Conservation (phyloP, 2,113 vertebrate genomes). For the Pimephales promelas region DNA sequence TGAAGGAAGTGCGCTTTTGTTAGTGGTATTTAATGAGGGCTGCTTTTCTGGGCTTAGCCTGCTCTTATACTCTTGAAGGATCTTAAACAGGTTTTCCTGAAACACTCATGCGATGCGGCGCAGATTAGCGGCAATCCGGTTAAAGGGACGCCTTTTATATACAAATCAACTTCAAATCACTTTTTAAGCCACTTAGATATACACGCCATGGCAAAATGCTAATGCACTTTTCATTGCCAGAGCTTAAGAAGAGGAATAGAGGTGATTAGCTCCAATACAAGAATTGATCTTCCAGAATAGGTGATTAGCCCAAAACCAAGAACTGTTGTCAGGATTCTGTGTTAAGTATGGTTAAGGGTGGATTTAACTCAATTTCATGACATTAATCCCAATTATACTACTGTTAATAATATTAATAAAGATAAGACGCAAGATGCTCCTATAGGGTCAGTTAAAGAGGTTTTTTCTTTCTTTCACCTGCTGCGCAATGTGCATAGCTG, state of each 20-base stretch:
- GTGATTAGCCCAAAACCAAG: constrained; percentile 57
- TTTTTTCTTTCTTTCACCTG: constrained; percentile 12
- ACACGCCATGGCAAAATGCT: constrained; percentile 82
- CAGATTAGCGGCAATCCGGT: constrained; percentile 86
- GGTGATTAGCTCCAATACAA: constrained; percentile 71
- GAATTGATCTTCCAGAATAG: constrained; percentile 43
- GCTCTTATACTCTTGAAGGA: constrained; percentile 74
- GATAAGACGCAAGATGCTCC: constrained; percentile 17
- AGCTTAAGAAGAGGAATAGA: constrained; percentile 75
- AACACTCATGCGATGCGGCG: constrained; percentile 84
- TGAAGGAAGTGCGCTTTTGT: constrained; percentile 82
- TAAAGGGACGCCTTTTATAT: constrained; percentile 85
- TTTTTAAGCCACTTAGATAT: constrained; percentile 88
- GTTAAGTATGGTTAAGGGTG: constrained; percentile 70
- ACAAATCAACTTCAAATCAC: constrained; percentile 90
- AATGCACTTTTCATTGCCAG: constrained; percentile 83
- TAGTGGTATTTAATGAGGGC: constrained; percentile 76
- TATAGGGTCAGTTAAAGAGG: neutral
- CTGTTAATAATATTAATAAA: constrained; percentile 40
- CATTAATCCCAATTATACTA: constrained; percentile 59
- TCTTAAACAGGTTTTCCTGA: constrained; percentile 80
- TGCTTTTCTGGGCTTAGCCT: constrained; percentile 71
- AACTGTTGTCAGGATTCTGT: constrained; percentile 74
- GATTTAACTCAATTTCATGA: constrained; percentile 80
- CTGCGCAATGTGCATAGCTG: constrained; percentile 21